Percentiles rank a stretch among this genome's conserved stretches.
Evolutionary conservation across 2,113 vertebrate genomes (phyloP).

Genomic region (Gopherus flavomarginatus): DNA sequence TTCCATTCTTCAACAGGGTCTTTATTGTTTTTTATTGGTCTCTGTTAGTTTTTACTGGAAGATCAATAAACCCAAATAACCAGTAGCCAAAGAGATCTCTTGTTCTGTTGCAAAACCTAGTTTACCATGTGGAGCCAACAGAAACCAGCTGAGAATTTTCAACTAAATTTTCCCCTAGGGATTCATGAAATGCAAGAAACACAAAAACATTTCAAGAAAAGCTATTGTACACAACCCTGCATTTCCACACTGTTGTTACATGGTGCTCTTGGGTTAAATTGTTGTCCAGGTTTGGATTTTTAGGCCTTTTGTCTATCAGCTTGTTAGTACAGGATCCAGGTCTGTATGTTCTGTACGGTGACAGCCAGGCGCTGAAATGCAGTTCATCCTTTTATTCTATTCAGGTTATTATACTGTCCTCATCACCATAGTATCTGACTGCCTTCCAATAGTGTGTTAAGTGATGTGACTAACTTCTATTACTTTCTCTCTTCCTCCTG

Average conservation of each 20-base stretch:
- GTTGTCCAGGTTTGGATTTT: not conserved
- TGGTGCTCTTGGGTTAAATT: not conserved
- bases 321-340: not conserved
- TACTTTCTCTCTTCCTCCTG: not conserved
- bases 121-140: not conserved
- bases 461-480: not conserved
- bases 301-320: not conserved
- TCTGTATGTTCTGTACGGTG: not conserved
- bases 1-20: not conserved
- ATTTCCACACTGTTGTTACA: not conserved
- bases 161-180: not conserved
- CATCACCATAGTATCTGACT: fast-evolving
- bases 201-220: not conserved
- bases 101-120: not conserved
- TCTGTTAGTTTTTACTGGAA: not conserved
- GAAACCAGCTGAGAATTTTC: not conserved
- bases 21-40: not conserved
- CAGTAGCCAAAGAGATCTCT: not conserved
- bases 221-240: not conserved
- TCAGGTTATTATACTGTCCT: not conserved
- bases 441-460: constrained; percentile 24
- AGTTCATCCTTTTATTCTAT: constrained; percentile 5
- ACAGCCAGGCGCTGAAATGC: not conserved
- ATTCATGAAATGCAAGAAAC: not conserved
- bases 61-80: not conserved